phyloP scores from a whole-genome alignment of 2,113 vertebrate species.

The Rana temporaria region DNA sequence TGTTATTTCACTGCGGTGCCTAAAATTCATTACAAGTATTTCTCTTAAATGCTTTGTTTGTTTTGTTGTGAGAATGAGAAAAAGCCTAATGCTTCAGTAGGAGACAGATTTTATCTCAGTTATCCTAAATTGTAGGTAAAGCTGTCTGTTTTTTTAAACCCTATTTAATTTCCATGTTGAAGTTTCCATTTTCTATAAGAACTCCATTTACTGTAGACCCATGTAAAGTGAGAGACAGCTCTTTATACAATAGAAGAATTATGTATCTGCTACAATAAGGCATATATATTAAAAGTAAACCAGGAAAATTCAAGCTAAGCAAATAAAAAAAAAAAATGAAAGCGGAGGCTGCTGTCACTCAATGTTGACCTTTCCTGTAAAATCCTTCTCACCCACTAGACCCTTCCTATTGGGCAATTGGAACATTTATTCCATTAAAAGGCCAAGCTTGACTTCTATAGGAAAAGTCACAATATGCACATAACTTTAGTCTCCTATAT shows the following conservation, averaged over 20 bases:
- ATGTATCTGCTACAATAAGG: too few relatives aligned
- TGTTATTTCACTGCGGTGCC: constrained; percentile 25
- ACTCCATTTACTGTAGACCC: not conserved
- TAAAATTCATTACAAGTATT: constrained; percentile 47
- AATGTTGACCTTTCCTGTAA: too few relatives aligned
- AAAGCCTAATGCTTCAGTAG: constrained; percentile 45
- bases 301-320: not conserved
- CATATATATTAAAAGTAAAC: too few relatives aligned
- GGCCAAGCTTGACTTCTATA: too few relatives aligned
- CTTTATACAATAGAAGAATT: constrained; percentile 10
- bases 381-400: too few relatives aligned
- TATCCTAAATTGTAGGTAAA: constrained; percentile 53
- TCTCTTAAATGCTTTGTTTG: constrained; percentile 51
- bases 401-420: too few relatives aligned
- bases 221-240: constrained; percentile 13
- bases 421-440: too few relatives aligned
- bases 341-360: too few relatives aligned
- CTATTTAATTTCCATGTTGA: constrained; percentile 46
- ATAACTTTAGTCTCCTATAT: too few relatives aligned
- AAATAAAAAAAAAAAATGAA: not conserved
- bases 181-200: constrained; percentile 45
- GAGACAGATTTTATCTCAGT: constrained; percentile 56
- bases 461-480: too few relatives aligned
- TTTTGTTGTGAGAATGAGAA: constrained; percentile 42
- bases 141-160: constrained; percentile 54